Percentiles rank a stretch among this genome's conserved stretches.
These are phyloP conservation scores for Pardalotus punctatus DNA, from an alignment of 2,113 vertebrate species.

Conservation along the genomic window DNA sequence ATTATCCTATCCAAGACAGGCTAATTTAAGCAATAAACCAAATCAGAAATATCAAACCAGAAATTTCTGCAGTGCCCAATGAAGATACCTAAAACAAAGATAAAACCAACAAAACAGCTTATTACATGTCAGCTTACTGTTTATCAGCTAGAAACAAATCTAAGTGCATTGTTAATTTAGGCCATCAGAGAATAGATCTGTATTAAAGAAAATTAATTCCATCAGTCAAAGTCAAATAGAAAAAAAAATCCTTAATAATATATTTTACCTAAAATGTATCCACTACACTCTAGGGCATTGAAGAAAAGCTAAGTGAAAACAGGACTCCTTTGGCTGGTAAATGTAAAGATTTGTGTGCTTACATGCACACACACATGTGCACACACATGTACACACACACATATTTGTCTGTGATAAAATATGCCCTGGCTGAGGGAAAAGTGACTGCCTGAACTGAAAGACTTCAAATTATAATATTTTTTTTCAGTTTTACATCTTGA, in stretches of 20 bases:
- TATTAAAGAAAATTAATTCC: slow-evolving; percentile 46
- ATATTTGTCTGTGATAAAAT: neutral
- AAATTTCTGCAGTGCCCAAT: neutral
- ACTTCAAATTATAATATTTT: neutral
- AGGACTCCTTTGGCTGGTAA: neutral
- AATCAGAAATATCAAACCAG: neutral
- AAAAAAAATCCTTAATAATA: neutral
- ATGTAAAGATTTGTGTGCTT: neutral
- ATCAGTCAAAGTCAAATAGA: slow-evolving; percentile 14
- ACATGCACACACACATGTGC: neutral
- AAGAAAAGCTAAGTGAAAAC: neutral
- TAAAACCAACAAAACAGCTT: neutral
- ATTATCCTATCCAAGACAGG: neutral
- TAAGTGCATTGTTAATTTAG: neutral
- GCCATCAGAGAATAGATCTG: slow-evolving; percentile 13
- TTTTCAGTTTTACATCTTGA: slow-evolving; percentile 13
- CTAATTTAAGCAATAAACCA: slow-evolving; percentile 5
- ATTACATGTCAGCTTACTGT: neutral
- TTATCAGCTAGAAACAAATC: slow-evolving; percentile 42
- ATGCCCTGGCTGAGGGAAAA: neutral
- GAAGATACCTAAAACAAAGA: slow-evolving; percentile 21
- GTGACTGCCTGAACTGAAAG: neutral
- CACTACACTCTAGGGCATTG: neutral
- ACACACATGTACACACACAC: neutral
- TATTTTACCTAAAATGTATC: neutral